These are phyloP conservation scores for Umimayanthus chanpuru DNA, from an alignment of 92 coral and sea anemone genomes.

Conservation along the genomic window DNA sequence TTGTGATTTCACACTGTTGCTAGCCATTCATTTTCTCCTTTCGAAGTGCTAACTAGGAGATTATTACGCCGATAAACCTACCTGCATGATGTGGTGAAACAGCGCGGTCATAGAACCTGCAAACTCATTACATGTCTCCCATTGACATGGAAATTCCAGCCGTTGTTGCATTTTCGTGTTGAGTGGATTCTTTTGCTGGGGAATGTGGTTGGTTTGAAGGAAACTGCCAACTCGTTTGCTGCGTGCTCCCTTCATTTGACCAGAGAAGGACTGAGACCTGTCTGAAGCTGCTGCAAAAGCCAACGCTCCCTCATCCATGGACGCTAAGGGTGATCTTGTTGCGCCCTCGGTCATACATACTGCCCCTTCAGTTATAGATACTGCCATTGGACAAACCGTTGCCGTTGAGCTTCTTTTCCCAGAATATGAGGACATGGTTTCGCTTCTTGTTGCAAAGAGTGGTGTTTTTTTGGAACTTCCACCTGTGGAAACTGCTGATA, in stretches of 20 bases:
- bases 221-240: not conserved
- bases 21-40: no score
- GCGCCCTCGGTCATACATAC: not conserved
- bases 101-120: not conserved
- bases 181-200: not conserved
- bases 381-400: not conserved
- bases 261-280: not conserved
- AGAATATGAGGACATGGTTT: not conserved
- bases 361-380: not conserved
- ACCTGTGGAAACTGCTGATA: not conserved
- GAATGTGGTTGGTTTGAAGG: not conserved
- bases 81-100: constrained; percentile 15
- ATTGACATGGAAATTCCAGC: not conserved
- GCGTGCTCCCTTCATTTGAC: not conserved
- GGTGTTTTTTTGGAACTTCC: not conserved
- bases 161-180: not conserved
- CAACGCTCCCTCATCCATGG: not conserved
- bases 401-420: not conserved
- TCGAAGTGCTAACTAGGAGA: not conserved
- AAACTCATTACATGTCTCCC: not conserved
- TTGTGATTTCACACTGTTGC: no score
- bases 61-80: not conserved
- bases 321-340: no score
- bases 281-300: not conserved
- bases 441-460: not conserved